Evolutionary conservation across 2,797 vertebrate genomes (phyloP).

Genomic region (Mormyrops boulengeri): DNA sequence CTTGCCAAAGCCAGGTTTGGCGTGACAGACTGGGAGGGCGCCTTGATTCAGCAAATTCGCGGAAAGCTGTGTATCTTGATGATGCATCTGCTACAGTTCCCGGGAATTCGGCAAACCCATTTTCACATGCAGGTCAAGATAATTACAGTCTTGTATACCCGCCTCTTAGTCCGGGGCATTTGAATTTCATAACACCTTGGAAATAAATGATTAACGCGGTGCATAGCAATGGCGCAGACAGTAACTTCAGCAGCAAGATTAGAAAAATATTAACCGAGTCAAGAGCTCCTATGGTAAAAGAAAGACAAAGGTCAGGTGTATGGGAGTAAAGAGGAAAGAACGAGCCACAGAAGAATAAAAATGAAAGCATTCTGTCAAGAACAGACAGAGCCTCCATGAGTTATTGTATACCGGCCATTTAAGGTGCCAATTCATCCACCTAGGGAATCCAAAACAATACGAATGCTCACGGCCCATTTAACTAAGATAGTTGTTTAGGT

Average conservation of each 20-base stretch:
- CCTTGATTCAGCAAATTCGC: background rate
- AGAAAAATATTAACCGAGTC: background rate
- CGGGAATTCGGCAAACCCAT: background rate
- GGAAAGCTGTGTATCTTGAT: background rate
- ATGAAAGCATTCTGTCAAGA: background rate
- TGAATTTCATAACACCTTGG: background rate
- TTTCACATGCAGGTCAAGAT: background rate
- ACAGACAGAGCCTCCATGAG: background rate
- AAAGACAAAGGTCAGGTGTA: background rate
- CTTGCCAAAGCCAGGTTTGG: background rate
- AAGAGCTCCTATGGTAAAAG: background rate
- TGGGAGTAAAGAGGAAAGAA: background rate
- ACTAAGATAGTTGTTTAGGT: background rate
- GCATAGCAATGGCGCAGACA: background rate
- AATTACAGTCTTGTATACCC: background rate
- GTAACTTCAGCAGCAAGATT: background rate
- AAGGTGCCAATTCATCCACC: background rate
- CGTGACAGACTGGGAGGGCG: background rate
- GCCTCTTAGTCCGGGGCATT: background rate
- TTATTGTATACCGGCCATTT: background rate
- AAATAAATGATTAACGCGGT: background rate
- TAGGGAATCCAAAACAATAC: background rate
- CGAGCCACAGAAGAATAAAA: background rate
- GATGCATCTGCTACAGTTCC: background rate
- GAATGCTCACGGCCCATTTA: background rate